Evolutionary conservation across 1,140 invertebrate species (phyloP).

Genomic region (Tribolium castaneum): DNA sequence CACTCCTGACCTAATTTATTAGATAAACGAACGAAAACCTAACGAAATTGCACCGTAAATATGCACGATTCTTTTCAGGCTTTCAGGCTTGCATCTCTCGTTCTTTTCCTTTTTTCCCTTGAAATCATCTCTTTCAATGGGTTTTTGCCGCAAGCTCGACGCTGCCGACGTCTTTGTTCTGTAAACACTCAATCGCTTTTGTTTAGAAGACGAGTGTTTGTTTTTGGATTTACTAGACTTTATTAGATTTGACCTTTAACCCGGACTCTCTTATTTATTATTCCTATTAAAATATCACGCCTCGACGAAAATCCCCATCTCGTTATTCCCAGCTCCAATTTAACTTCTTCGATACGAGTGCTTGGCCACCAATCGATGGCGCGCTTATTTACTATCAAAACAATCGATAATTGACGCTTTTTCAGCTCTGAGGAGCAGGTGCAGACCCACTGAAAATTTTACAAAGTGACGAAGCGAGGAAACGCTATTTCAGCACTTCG

Average conservation of each 20-base stretch:
- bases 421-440: neutral
- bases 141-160: neutral
- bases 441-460: neutral
- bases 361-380: neutral
- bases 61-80: slow-evolving; percentile 19
- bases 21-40: slow-evolving; percentile 28
- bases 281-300: slow-evolving; percentile 13
- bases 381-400: neutral
- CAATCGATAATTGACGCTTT: slow-evolving; percentile 9
- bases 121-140: slow-evolving; percentile 7
- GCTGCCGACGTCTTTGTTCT: slow-evolving; percentile 35
- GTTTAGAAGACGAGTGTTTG: slow-evolving; percentile 23
- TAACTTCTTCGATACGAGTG: slow-evolving; percentile 1
- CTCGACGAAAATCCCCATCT: neutral
- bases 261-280: neutral
- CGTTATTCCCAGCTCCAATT: neutral
- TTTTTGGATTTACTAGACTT: slow-evolving; percentile 25
- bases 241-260: slow-evolving; percentile 22
- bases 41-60: slow-evolving; percentile 35
- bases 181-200: slow-evolving; percentile 39
- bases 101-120: neutral
- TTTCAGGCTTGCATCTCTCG: neutral
- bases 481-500: neutral
- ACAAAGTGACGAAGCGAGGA: neutral
- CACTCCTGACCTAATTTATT: slow-evolving; percentile 9